Percentiles rank a stretch among this genome's conserved stretches.
Conservation (phyloP, 2,888 invertebrate genomes). For the Gasteruption jaculator region DNA sequence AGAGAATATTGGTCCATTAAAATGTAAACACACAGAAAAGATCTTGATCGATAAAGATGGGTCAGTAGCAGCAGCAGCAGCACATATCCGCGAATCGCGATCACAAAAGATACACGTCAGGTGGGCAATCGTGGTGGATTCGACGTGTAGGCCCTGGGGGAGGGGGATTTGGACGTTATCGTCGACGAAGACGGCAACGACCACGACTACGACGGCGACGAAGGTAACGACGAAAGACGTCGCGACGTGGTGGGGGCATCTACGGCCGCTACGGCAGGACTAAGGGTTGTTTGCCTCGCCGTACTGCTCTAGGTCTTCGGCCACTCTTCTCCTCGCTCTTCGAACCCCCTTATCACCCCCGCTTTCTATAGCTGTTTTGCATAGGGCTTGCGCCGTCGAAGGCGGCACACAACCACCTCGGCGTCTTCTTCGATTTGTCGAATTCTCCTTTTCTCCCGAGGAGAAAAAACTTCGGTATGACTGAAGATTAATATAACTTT, state of each 20-base stretch:
- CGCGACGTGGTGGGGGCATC: constrained; percentile 49
- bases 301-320: constrained; percentile 40
- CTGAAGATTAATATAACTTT: too few relatives aligned
- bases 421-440: constrained; percentile 49
- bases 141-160: neutral
- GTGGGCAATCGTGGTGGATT: constrained; percentile 3
- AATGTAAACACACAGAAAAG: too few relatives aligned
- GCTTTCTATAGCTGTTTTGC: constrained; percentile 50
- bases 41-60: too few relatives aligned
- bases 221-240: constrained; percentile 36
- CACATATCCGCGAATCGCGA: too few relatives aligned
- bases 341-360: constrained; percentile 30
- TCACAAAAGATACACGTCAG: constrained; percentile 5
- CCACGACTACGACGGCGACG: constrained; percentile 24
- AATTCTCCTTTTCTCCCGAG: constrained; percentile 37
- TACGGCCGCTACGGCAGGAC: constrained; percentile 49
- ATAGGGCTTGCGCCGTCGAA: constrained; percentile 49
- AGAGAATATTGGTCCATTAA: too few relatives aligned
- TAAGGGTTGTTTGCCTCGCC: constrained; percentile 50
- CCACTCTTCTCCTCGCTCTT: constrained; percentile 23
- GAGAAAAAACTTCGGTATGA: constrained; percentile 17
- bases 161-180: constrained; percentile 29
- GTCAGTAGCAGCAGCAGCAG: too few relatives aligned
- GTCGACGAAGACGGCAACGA: constrained; percentile 26
- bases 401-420: constrained; percentile 30